These are phyloP conservation scores for Hartigia nigra DNA, from an alignment of 2,888 invertebrate species.

Conservation along the genomic window DNA sequence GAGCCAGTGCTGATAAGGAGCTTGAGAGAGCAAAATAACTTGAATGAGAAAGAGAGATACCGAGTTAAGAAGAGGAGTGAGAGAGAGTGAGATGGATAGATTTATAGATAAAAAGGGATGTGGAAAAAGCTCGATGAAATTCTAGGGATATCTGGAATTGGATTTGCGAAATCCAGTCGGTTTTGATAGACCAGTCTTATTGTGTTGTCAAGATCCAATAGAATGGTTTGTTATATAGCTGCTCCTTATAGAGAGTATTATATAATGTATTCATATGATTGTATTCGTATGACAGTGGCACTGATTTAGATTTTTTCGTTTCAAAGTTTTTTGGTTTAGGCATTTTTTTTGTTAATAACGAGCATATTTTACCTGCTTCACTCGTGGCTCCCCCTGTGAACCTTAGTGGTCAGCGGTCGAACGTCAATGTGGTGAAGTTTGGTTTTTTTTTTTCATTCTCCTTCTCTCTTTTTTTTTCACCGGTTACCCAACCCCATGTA, in stretches of 20 bases:
- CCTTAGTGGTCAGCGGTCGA: conserved; percentile 35
- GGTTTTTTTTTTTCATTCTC: not conserved
- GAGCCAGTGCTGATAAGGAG: not conserved
- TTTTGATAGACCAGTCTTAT: not conserved
- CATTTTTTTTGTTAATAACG: not conserved
- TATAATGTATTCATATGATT: not conserved
- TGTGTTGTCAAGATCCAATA: not conserved
- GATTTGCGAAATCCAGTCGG: not conserved
- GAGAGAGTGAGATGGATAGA: conserved; percentile 8
- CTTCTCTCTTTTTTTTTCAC: not conserved
- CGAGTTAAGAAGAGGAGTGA: conserved; percentile 23
- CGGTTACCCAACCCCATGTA: conserved; percentile 36
- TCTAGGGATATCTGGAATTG: not conserved
- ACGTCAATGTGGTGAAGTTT: conserved; percentile 30
- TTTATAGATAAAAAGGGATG: not conserved
- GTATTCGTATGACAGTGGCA: not conserved
- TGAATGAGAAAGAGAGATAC: conserved; percentile 6
- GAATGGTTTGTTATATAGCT: not conserved
- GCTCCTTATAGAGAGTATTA: not conserved
- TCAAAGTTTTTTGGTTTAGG: not conserved
- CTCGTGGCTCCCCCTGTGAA: not conserved
- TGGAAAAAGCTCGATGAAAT: not conserved
- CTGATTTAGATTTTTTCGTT: not conserved
- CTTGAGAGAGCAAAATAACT: not conserved
- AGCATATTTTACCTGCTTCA: not conserved